Evolutionary conservation across 2,888 invertebrate genomes (phyloP), one percentile per base, ranked within the genome.

Genomic region (Eurytoma californica): DNA sequence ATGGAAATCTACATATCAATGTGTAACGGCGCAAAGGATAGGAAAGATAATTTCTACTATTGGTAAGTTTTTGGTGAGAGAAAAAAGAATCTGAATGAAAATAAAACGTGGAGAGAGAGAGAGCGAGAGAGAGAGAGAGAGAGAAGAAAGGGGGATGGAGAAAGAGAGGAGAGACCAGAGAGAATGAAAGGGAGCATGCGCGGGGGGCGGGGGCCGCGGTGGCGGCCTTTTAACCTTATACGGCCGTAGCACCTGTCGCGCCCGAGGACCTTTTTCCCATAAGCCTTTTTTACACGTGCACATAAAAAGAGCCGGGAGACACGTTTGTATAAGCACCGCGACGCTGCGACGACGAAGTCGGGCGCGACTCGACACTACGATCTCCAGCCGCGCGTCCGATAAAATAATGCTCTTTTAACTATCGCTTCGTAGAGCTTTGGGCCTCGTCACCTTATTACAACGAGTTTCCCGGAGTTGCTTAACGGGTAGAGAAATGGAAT

Each of bases 161-260:
- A 69, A 69, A 49, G 30, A 18, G 57, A 49, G 18, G 53, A n/a
- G 63, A n/a, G 57, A 20, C 14, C 39, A 49, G 20, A 51, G 49
- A 58, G 63, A 55, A 28, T 49, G 57, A 67, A 49, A 67, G 67
- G 24, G 65, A 53, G 53, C 63, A 80, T 79, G 74, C 80, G 67
- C 51, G 63, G 12, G 63, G 20, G 24, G 24, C 30, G 39, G 74
- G 66, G n/a, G 30, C 9, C 53, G 30, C 67, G 79, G 67, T 84
- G 84, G 83, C 85, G 85, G 86, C 86, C 87, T 87, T 87, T 88
- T 87, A 88, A 88, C 87, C 88, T 87, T 88, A 88, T 86, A 87
- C 84, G 85, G 87, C 80, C 72, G 73, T 79, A 84, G 87, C 88
- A 88, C 88, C 88, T 88, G 88, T 86, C 84, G 83, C 79, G 80